phyloP scores from a whole-genome alignment of 1,140 invertebrate genomes.

The Notospermus geniculatus region DNA sequence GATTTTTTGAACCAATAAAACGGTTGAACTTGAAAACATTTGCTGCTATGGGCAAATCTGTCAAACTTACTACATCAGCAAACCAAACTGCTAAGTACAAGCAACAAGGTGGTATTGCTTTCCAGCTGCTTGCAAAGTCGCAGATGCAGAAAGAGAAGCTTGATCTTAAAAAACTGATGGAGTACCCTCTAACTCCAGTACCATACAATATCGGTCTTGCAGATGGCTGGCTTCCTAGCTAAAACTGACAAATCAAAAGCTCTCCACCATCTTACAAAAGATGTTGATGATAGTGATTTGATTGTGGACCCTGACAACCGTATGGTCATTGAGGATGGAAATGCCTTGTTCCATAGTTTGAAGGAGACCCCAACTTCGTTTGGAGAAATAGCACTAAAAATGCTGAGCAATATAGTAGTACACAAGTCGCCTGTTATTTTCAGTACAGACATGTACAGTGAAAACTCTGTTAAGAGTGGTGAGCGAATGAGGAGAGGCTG shows the following conservation, averaged over 20 bases:
- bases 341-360: conserved; percentile 18
- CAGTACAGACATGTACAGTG: too few species aligned
- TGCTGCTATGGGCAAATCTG: conserved; percentile 17
- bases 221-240: conserved; percentile 15
- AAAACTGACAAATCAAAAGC: conserved; percentile 23
- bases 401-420: too few species aligned
- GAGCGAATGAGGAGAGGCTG: too few species aligned
- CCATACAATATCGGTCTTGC: too few species aligned
- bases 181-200: conserved; percentile 14
- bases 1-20: conserved; percentile 29
- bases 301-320: conserved; percentile 7
- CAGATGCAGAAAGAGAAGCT: conserved; percentile 8
- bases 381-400: too few species aligned
- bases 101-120: conserved; percentile 25
- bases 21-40: conserved; percentile 25
- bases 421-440: too few species aligned
- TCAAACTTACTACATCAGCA: conserved; percentile 17
- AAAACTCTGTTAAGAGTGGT: too few species aligned
- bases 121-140: conserved; percentile 17
- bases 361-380: conserved; percentile 11
- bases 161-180: conserved; percentile 15
- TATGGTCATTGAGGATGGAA: conserved; percentile 19
- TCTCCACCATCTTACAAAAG: conserved; percentile 17
- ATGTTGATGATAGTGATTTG: conserved; percentile 1
- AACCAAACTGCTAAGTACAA: conserved; percentile 22